Evolutionary conservation across 2,888 invertebrate genomes (phyloP), one percentile per base, ranked within the genome.

Genomic region (Tineola bisselliella): DNA sequence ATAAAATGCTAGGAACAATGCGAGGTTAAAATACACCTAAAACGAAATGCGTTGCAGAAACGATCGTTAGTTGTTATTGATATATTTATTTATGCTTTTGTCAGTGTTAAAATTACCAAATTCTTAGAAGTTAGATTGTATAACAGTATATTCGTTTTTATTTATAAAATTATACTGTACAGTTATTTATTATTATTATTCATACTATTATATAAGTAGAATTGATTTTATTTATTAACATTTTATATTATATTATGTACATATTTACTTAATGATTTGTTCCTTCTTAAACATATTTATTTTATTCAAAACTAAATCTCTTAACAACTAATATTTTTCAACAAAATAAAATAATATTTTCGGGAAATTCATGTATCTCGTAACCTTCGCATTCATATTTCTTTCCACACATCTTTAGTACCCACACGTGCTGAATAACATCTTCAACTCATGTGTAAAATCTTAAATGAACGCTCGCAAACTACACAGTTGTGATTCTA

Each of bases 401-500:
- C 48, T 18, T 18, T 48, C 48, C 15, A 17, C 48, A 48, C 48
- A 15, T 48, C 48, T 48, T 48, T 48, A 48, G 48, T 48, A 48
- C 48, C 48, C 48, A 48, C 48, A 48, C 48, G 48, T 48, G 48
- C 48, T 48, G 48, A 48, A 18, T 48, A 48, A 48, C 48, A 48
- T 48, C 48, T 48, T 48, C 48, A 48, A 48, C 48, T 48, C 48
- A 15, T 48, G 38, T 38, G 10, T 38, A 38, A 48, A 48, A 15
- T 48, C 13, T 48, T 48, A 17, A 12, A 44, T 44, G 25, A 44
- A 18, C 48, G 15, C 48, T 48, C 18, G 18, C 17, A 48, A 18
- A 48, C n/a, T n/a, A 48, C 48, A n/a, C 13, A 18, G 48, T 48
- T 48, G 48, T 17, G 48, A 48, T 48, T 48, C 48, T 48, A 48